These are phyloP conservation scores for Oryzias sinensis DNA, from an alignment of 2,797 vertebrate species.

Conservation along the genomic window DNA sequence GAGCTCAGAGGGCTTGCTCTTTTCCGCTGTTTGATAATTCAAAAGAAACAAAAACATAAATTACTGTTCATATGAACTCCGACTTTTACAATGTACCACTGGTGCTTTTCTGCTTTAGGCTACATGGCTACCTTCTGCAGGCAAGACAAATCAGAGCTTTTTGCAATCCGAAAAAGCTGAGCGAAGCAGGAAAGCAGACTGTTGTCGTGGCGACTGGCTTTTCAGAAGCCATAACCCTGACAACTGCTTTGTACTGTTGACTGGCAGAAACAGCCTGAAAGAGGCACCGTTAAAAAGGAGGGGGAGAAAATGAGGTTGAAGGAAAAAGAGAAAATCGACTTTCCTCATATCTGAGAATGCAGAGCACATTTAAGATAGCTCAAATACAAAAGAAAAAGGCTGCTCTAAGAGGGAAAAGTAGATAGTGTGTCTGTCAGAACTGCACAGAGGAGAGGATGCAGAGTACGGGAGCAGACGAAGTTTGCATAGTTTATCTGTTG, in stretches of 20 bases:
- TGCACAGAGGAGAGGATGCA: constrained; percentile 40
- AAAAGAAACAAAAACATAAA: not conserved
- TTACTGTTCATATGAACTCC: constrained; percentile 1
- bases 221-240: constrained; percentile 37
- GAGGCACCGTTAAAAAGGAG: constrained; percentile 63
- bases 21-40: constrained; percentile 6
- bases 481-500: constrained; percentile 83
- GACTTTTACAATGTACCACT: constrained; percentile 13
- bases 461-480: constrained; percentile 22
- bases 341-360: constrained; percentile 17
- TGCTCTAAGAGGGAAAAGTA: constrained; percentile 4
- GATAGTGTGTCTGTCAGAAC: not conserved
- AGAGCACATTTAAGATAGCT: constrained; percentile 30
- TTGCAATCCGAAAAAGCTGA: constrained; percentile 19
- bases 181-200: constrained; percentile 23
- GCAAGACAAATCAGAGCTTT: constrained; percentile 2
- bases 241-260: constrained; percentile 49
- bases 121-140: constrained; percentile 37
- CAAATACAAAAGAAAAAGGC: constrained; percentile 12
- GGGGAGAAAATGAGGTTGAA: not conserved
- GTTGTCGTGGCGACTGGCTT: constrained; percentile 41
- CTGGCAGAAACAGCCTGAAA: constrained; percentile 55
- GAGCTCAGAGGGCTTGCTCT: constrained; percentile 33
- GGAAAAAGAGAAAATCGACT: constrained; percentile 6
- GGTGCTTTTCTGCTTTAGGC: constrained; percentile 34